Conservation (phyloP, 2,888 invertebrate genomes). For the Scaptomyza polygonia region DNA sequence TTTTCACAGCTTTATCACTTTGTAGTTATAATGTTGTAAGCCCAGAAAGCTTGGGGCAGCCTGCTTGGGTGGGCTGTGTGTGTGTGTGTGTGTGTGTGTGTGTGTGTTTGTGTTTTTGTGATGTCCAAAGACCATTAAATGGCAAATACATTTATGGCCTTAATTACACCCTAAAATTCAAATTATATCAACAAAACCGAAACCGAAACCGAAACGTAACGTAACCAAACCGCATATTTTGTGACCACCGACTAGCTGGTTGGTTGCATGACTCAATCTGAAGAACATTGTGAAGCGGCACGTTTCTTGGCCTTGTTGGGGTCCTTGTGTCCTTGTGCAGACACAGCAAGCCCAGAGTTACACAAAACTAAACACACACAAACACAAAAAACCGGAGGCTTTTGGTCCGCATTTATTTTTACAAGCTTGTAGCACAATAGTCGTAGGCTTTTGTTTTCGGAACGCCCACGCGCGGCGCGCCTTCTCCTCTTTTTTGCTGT, state of each 20-base stretch:
- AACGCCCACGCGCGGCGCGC: constrained; percentile 61
- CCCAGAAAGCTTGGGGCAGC: not conserved
- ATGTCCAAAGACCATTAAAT: constrained; percentile 64
- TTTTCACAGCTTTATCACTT: constrained; percentile 75
- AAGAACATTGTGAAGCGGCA: constrained; percentile 9
- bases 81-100: constrained; percentile 30
- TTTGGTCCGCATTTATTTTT: constrained; percentile 74
- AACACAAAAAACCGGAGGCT: constrained; percentile 25
- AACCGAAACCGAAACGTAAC: not conserved
- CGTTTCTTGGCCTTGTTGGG: constrained; percentile 70
- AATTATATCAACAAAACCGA: constrained; percentile 79
- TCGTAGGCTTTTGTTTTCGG: constrained; percentile 75
- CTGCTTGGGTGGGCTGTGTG: constrained; percentile 56
- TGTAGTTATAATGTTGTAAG: constrained; percentile 30
- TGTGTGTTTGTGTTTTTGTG: constrained; percentile 30
- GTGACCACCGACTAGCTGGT: constrained; percentile 54
- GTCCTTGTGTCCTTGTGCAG: constrained; percentile 49
- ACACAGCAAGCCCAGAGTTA: constrained; percentile 17
- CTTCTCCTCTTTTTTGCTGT: not conserved
- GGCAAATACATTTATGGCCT: constrained; percentile 82
- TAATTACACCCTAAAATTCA: constrained; percentile 83
- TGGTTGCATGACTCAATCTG: constrained; percentile 68
- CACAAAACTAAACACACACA: too few species aligned
- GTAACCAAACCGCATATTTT: constrained; percentile 73
- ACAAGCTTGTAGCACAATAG: constrained; percentile 79